These are phyloP conservation scores for Tonatia bakeri DNA, from an alignment of 2,113 vertebrate species.

Conservation along the genomic window DNA sequence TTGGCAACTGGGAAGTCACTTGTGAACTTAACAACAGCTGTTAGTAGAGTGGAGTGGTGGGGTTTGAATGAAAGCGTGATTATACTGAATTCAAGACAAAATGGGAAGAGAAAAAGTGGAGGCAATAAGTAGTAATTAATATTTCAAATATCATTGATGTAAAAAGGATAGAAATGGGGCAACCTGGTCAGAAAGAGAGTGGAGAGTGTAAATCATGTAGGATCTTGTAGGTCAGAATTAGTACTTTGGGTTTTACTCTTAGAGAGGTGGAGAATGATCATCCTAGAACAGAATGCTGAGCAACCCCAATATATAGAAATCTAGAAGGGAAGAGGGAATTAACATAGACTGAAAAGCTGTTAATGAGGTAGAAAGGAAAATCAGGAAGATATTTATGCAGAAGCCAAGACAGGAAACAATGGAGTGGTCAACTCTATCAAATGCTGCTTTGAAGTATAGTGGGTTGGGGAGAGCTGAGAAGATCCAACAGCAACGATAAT, in stretches of 20 bases:
- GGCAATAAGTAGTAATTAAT: not conserved
- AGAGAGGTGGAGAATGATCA: not conserved
- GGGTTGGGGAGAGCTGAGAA: not conserved
- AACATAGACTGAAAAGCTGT: not conserved
- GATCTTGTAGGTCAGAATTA: not conserved
- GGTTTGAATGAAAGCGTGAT: not conserved
- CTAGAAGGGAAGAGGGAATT: not conserved
- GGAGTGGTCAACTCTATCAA: not conserved
- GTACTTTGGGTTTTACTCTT: not conserved
- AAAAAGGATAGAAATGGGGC: not conserved
- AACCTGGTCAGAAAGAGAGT: not conserved
- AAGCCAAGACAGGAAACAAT: not conserved
- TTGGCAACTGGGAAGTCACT: not conserved
- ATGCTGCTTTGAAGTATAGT: not conserved
- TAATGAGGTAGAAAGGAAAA: not conserved
- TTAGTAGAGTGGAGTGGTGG: not conserved
- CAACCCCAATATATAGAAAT: not conserved
- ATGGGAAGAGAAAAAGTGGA: not conserved
- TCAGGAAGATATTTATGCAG: not conserved
- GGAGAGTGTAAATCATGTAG: not conserved
- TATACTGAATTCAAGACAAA: not conserved
- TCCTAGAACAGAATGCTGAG: not conserved
- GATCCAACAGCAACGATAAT: not conserved
- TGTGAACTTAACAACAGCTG: not conserved
- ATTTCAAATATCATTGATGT: not conserved